Evolutionary conservation across 2,113 vertebrate species (phyloP).

Genomic region (Platysternon megacephalum): DNA sequence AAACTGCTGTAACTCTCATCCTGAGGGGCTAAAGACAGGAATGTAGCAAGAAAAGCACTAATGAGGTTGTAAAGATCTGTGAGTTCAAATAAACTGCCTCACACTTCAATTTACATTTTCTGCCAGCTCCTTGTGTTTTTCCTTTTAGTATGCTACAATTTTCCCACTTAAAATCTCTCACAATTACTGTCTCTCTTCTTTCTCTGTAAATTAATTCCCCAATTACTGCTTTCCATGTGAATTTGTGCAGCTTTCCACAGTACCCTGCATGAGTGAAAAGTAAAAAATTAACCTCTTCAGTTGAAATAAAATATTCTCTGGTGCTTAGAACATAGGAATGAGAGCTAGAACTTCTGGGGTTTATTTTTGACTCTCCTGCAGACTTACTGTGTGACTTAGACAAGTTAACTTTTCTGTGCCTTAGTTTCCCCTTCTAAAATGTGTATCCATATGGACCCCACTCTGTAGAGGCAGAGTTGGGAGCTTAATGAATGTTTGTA

Average conservation of each 20-base stretch:
- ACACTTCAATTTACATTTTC: neutral
- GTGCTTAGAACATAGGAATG: neutral
- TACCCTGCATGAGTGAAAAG: neutral
- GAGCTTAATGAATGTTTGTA: neutral
- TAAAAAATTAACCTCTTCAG: neutral
- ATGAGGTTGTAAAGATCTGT: neutral
- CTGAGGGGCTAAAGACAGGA: neutral
- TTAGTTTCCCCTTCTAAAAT: neutral
- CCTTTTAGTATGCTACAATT: neutral
- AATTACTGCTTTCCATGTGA: neutral
- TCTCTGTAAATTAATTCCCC: neutral
- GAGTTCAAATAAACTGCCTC: neutral
- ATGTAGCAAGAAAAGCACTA: neutral
- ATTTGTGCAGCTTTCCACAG: neutral
- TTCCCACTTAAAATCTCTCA: neutral
- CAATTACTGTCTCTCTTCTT: neutral
- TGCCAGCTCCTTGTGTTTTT: neutral
- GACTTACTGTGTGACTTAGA: neutral
- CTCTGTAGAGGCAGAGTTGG: neutral
- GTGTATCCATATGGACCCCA: accelerated
- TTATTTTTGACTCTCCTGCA: neutral
- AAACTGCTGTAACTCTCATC: neutral
- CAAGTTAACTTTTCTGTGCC: neutral
- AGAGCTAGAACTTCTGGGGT: accelerated
- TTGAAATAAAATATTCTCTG: neutral